Conservation (phyloP, 2,888 invertebrate species). For the Andrena bicolor region DNA sequence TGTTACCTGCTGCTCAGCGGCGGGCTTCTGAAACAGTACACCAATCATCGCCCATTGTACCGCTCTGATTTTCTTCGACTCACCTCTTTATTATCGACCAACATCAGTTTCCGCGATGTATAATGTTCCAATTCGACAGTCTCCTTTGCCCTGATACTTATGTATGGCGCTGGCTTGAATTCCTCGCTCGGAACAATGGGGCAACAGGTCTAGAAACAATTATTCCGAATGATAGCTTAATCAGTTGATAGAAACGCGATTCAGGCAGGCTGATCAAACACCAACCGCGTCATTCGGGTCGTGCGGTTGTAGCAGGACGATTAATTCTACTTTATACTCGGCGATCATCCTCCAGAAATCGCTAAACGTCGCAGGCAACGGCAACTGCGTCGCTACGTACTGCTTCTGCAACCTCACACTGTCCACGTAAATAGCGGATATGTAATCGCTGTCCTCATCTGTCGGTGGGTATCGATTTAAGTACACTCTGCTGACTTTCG, state of each 20-base stretch:
- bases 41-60: not conserved
- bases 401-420: conserved; percentile 81
- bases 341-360: conserved; percentile 86
- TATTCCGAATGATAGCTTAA: not conserved
- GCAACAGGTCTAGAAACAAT: conserved; percentile 74
- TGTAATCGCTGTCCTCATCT: conserved; percentile 84
- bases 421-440: conserved; percentile 85
- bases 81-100: conserved; percentile 73
- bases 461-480: conserved; percentile 80
- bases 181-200: conserved; percentile 72
- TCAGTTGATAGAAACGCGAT: not conserved
- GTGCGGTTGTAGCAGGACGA: conserved; percentile 84
- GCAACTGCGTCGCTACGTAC: conserved; percentile 85
- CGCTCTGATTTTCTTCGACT: not conserved
- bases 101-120: conserved; percentile 61
- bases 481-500: conserved; percentile 77
- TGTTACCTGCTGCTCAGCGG: conserved; percentile 58
- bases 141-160: conserved; percentile 70
- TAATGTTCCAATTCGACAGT: conserved; percentile 60
- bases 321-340: conserved; percentile 82
- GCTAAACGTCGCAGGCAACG: conserved; percentile 83
- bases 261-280: not conserved
- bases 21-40: conserved; percentile 51
- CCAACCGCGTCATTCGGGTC: conserved; percentile 81
- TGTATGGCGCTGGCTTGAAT: conserved; percentile 73